Evolutionary conservation across 2,888 invertebrate genomes (phyloP).

Genomic region (Drosophila peninsularis): DNA sequence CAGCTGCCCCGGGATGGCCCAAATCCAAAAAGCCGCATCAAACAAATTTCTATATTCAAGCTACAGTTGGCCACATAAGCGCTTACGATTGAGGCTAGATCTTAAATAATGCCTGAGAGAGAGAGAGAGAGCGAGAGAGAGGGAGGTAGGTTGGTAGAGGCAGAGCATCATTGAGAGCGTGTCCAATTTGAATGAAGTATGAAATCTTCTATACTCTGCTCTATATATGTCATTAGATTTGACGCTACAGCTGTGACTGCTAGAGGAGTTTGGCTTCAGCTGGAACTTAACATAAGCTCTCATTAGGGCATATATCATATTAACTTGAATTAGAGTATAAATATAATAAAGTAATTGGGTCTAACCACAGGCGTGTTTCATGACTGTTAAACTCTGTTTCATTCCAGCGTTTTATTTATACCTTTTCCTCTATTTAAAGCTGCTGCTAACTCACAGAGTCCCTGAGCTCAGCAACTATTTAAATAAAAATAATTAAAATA

Average conservation of each 20-base stretch:
- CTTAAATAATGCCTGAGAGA: background rate
- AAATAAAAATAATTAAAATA: no score
- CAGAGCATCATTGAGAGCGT: background rate
- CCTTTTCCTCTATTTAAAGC: background rate
- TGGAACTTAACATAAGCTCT: no score
- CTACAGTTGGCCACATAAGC: background rate
- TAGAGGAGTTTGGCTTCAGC: no score
- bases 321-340: background rate
- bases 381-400: background rate
- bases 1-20: slow-evolving; percentile 38
- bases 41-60: slow-evolving; percentile 10
- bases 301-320: no score
- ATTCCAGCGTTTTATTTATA: background rate
- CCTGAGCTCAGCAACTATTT: background rate
- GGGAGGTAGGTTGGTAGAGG: background rate
- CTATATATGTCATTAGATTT: no score
- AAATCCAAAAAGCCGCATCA: slow-evolving; percentile 28
- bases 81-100: slow-evolving; percentile 5
- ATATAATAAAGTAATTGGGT: background rate
- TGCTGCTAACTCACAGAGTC: background rate
- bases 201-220: background rate
- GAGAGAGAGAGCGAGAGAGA: background rate
- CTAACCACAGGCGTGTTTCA: background rate
- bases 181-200: slow-evolving; percentile 3
- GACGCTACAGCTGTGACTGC: no score